Conservation (phyloP, 2,113 vertebrate species). For the Panurus biarmicus region DNA sequence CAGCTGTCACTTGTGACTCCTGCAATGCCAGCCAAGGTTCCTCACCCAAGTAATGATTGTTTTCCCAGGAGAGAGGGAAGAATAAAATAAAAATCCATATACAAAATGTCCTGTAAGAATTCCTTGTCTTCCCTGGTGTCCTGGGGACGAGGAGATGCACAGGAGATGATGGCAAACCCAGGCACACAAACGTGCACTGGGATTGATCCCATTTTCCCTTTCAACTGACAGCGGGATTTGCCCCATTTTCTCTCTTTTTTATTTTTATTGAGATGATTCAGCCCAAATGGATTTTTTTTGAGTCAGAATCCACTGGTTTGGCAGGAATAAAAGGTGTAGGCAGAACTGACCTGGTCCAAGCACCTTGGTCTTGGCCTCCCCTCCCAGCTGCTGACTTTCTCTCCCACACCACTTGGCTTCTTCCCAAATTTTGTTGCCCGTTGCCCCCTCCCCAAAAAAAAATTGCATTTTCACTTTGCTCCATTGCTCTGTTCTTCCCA, state of each 20-base stretch:
- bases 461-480: not conserved
- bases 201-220: not conserved
- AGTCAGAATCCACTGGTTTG: not conserved
- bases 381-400: not conserved
- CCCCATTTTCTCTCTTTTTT: not conserved
- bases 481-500: not conserved
- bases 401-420: not conserved
- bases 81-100: not conserved
- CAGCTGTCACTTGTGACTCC: not conserved
- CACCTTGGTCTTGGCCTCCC: not conserved
- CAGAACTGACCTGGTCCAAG: not conserved
- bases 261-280: not conserved
- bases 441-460: not conserved
- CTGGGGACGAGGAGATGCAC: not conserved
- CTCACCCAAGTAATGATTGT: not conserved
- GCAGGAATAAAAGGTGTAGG: not conserved
- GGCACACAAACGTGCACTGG: not conserved
- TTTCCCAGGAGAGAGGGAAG: not conserved
- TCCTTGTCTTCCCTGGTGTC: not conserved
- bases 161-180: not conserved
- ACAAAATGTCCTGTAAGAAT: not conserved
- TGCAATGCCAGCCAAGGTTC: not conserved
- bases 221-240: not conserved
- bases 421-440: not conserved
- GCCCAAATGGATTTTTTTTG: not conserved